Evolutionary conservation across 2,888 invertebrate species (phyloP).

Genomic region (Sminthurides aquaticus): DNA sequence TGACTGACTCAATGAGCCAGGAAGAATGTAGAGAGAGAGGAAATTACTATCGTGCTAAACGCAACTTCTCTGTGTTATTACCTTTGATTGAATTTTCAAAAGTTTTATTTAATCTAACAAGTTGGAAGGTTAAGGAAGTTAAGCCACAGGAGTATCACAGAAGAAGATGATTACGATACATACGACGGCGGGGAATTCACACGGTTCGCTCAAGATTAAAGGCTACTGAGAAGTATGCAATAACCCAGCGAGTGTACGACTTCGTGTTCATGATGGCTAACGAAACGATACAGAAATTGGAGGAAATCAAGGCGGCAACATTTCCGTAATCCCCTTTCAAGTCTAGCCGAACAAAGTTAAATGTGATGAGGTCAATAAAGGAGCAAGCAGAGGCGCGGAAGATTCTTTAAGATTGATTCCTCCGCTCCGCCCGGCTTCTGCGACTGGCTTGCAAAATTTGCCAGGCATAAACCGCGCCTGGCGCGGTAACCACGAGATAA

Average conservation of each 20-base stretch:
- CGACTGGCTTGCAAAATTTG: too few relatives aligned
- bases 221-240: background rate
- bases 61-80: background rate
- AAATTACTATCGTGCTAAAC: background rate
- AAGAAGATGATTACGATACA: too few relatives aligned
- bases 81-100: background rate
- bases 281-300: background rate
- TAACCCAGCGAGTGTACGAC: background rate
- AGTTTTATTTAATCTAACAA: background rate
- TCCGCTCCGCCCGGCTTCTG: too few relatives aligned
- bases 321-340: background rate
- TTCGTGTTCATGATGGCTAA: background rate
- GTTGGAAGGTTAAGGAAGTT: background rate
- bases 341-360: too few relatives aligned
- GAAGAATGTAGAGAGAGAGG: background rate
- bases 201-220: background rate
- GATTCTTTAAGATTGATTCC: too few relatives aligned
- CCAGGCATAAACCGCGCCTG: too few relatives aligned
- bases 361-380: background rate
- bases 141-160: background rate
- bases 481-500: too few relatives aligned
- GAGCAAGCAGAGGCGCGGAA: background rate
- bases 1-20: too few relatives aligned
- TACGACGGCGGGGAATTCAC: background rate
- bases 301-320: too few relatives aligned